Percentiles rank a stretch among this genome's conserved stretches.
Evolutionary conservation across 1,140 invertebrate genomes (phyloP).

Genomic region (Aphidius ervi): DNA sequence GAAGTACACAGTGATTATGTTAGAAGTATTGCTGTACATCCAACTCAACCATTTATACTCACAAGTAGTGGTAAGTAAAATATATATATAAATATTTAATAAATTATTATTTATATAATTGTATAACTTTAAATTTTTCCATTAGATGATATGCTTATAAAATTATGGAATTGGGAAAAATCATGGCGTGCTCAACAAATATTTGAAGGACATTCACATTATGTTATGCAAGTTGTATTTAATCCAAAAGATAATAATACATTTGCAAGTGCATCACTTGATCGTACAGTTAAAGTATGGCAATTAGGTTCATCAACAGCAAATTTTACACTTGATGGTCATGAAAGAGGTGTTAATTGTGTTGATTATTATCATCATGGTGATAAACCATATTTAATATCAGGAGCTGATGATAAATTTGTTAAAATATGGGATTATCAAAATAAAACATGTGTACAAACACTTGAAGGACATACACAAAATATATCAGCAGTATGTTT

Average conservation of each 20-base stretch:
- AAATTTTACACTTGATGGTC: conserved; percentile 98
- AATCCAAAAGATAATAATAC: conserved; percentile 99
- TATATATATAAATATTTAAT: no score
- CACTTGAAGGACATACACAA: conserved; percentile 92
- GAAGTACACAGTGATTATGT: conserved; percentile 99
- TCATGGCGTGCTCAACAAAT: conserved; percentile 95
- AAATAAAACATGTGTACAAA: conserved; percentile 99
- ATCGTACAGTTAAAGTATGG: conserved; percentile 98
- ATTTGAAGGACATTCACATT: conserved; percentile 97
- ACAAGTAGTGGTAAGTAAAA: conserved; percentile 86
- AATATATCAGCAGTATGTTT: conserved; percentile 93
- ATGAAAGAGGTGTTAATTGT: conserved; percentile 98
- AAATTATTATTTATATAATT: no score
- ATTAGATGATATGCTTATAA: conserved; percentile 97
- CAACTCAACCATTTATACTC: conserved; percentile 93
- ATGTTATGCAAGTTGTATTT: conserved; percentile 99
- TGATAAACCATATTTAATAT: conserved; percentile 99
- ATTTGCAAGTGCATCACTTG: conserved; percentile 97
- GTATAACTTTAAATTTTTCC: background rate
- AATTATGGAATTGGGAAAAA: conserved; percentile 99
- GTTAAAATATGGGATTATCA: conserved; percentile 99
- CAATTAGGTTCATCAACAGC: conserved; percentile 93
- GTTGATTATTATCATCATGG: conserved; percentile 99
- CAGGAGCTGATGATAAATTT: conserved; percentile 94
- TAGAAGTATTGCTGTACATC: conserved; percentile 93